Evolutionary conservation across 2,797 vertebrate species (phyloP), one percentile per base, ranked within the genome.

Genomic region (Myotis planiceps): DNA sequence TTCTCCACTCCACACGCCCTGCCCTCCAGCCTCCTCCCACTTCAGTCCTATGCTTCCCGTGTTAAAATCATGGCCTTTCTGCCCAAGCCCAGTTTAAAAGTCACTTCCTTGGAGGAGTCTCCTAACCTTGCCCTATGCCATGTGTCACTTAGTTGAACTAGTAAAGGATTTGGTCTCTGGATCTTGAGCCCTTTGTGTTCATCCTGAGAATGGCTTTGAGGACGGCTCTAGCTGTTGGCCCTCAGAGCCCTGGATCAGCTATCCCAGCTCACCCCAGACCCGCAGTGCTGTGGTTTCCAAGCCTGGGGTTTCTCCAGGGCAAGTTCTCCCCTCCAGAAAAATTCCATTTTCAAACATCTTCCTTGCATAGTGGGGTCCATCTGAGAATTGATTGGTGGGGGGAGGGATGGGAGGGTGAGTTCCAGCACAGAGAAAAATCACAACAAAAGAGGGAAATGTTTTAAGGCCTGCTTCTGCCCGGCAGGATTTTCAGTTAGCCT

Each of bases 111-210:
- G 63, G n/a, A 9, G 55, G 32, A 29, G 9, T 58, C 53, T 81
- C 34, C 51, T 66, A n/a, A 42, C 7, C 45, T 16, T 75, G 69
- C 15, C 13, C 25, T 68, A 1, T n/a, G 21, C 13, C 58, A 3
- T 16, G 15, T 49, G 27, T 69, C 71, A 25, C 34, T 84, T 15
- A 68, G 69, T 37, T 82, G 4, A 68, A 37, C 85, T 72, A 83
- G 69, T 53, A 37, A 32, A 80, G 14, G 42, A 49, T 55, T 80
- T 94, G 65, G 21, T 27, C 68, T 88, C n/a, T 69, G 65, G 66
- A 9, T 71, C 80, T 53, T 13, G 34, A 85, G 75, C 13, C 5
- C 60, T 21, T 66, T 9, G 14, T 49, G 45, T 60, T 53, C 51
- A 25, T 37, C 81, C 47, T 21, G 53, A 78, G 4, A 49, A 5